Base-by-base conservation (phyloP, 2,797 vertebrate species). In the Xenopus petersii region DNA sequence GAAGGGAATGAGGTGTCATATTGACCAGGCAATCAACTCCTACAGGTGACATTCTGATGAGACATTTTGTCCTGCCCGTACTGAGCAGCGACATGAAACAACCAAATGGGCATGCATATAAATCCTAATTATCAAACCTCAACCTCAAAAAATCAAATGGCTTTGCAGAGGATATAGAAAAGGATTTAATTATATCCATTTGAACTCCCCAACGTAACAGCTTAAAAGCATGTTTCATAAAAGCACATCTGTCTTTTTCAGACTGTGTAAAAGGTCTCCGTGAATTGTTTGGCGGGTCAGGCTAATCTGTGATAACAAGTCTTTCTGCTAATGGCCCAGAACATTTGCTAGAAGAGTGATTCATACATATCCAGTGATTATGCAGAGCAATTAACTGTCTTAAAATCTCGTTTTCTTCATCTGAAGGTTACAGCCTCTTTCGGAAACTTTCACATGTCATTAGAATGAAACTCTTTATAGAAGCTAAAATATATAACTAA, bases 291-390 rank as follows among this genome's bases (percentile, higher is more conserved):
- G 9, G 36, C 16, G 33, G 75, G 70, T 78, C 70, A 73, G 61
- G 48, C 33, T 17, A 26, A 62, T 71, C 58, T 51, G 60, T 48
- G 63, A 67, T 77, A 67, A 42, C 48, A 67, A 72, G 64, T 77
- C 58, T 48, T 77, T 77, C 47, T 47, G 60, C n/a, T 78, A 78
- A 78, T 64, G 42, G 67, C 51, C 66, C 24, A 54, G 67, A 69
- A 64, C 65, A 68, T 67, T 64, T 77, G 58, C 58, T n/a, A 12
- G 46, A 46, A 76, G 68, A 56, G 36, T 67, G 70, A 77, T 63
- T 73, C 70, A 68, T 58, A 68, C 70, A 12, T 16, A 71, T 54
- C 47, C 58, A 26, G 71, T 48, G 65, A 78, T 73, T 73, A 73
- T 58, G 51, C 24, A 54, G 21, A 58, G 75, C 70, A 78, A 78